Evolutionary conservation across 2,113 vertebrate genomes (phyloP).

Genomic region (Apistogramma diplotaenia): DNA sequence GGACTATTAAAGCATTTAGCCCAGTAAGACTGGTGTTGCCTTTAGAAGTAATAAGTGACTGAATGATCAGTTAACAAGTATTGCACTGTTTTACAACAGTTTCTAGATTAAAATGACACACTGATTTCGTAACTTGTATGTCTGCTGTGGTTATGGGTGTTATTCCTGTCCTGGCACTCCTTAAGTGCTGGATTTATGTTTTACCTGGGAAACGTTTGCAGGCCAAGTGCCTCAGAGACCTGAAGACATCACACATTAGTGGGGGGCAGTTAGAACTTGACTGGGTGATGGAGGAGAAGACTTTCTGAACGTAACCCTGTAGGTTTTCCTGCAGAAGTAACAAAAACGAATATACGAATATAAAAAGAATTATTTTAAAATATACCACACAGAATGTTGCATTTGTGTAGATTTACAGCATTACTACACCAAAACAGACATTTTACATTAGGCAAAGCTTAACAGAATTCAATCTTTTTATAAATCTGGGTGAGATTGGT

Average conservation of each 20-base stretch:
- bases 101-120: neutral
- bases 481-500: neutral
- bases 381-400: neutral
- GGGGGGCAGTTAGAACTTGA: conserved; percentile 97
- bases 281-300: conserved; percentile 91
- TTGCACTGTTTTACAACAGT: neutral
- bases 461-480: neutral
- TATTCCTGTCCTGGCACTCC: too few relatives aligned
- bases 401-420: neutral
- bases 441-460: neutral
- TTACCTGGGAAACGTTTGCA: conserved; percentile 93
- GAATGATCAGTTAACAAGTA: neutral
- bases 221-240: conserved; percentile 90
- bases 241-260: conserved; percentile 96
- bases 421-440: neutral
- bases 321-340: conserved; percentile 87
- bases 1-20: neutral
- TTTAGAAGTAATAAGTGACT: neutral
- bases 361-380: neutral
- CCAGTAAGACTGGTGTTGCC: neutral
- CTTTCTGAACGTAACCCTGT: conserved; percentile 92
- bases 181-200: too few relatives aligned
- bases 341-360: neutral
- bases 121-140: neutral
- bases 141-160: neutral